These are phyloP conservation scores for Dynastes grantii DNA, from an alignment of 2,888 invertebrate species.

Conservation along the genomic window DNA sequence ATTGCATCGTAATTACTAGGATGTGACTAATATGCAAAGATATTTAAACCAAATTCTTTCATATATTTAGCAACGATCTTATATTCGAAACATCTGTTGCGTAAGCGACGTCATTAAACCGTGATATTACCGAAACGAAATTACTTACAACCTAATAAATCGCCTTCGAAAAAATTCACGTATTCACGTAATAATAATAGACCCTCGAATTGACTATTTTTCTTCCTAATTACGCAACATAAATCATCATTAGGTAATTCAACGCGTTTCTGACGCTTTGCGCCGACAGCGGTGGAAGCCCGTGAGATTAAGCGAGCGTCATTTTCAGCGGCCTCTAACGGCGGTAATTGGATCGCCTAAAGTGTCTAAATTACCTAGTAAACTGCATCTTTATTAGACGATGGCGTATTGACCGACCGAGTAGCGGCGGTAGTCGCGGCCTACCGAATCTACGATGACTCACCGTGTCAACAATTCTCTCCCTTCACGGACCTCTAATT, in stretches of 20 bases:
- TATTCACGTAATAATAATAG: background rate
- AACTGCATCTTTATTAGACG: conserved; percentile 36
- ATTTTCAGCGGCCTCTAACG: conserved; percentile 21
- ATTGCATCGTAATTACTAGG: too few relatives aligned
- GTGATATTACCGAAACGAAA: conserved; percentile 5
- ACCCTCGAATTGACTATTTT: background rate
- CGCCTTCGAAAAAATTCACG: background rate
- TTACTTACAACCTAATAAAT: background rate
- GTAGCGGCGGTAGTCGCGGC: background rate
- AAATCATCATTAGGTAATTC: conserved; percentile 22
- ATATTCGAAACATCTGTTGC: too few relatives aligned
- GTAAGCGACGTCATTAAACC: background rate
- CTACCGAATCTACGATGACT: conserved; percentile 13
- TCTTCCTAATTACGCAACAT: conserved; percentile 18
- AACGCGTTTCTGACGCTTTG: background rate
- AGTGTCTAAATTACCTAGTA: conserved; percentile 35
- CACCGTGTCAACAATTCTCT: conserved; percentile 13
- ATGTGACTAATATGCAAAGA: too few relatives aligned
- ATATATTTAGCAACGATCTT: too few relatives aligned
- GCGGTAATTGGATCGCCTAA: conserved; percentile 24
- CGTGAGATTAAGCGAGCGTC: conserved; percentile 5
- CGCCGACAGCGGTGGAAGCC: background rate
- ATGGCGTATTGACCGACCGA: conserved; percentile 25
- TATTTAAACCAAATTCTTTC: too few relatives aligned
- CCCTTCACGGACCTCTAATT: conserved; percentile 13